A percentile compares a stretch with the other conserved stretches of the same genome.
Conservation (phyloP, 2,797 vertebrate species). For the Brachyalestes nurse region DNA sequence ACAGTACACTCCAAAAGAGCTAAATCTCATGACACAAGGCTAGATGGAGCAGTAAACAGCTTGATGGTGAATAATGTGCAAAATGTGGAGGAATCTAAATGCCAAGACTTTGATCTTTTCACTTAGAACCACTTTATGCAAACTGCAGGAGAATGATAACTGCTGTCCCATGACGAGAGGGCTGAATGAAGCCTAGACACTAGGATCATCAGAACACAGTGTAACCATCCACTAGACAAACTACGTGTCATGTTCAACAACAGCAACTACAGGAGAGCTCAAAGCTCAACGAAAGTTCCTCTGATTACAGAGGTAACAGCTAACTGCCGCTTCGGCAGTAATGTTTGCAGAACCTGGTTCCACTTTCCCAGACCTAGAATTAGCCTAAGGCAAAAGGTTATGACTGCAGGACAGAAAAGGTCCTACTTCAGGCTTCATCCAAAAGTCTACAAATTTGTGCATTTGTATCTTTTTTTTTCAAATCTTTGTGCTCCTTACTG, state of each 20-base stretch:
- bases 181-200: constrained; percentile 7
- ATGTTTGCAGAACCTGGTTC: constrained; percentile 1
- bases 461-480: background rate
- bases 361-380: background rate
- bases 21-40: background rate
- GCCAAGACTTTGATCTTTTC: background rate
- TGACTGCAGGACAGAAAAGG: background rate
- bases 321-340: constrained; percentile 5
- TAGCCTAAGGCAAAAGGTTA: background rate
- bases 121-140: background rate
- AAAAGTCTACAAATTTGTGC: too few species aligned
- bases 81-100: constrained; percentile 4
- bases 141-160: background rate
- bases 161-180: constrained; percentile 24
- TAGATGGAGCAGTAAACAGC: background rate
- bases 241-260: constrained; percentile 2
- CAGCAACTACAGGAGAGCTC: background rate
- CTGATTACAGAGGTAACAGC: background rate
- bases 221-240: background rate
- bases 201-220: constrained; percentile 26
- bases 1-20: background rate
- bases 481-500: background rate
- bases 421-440: background rate
- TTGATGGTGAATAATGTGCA: background rate
- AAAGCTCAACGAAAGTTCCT: constrained; percentile 10